These are phyloP conservation scores for Amblyopsis rosae DNA, from an alignment of 2,113 vertebrate species.

Conservation along the genomic window DNA sequence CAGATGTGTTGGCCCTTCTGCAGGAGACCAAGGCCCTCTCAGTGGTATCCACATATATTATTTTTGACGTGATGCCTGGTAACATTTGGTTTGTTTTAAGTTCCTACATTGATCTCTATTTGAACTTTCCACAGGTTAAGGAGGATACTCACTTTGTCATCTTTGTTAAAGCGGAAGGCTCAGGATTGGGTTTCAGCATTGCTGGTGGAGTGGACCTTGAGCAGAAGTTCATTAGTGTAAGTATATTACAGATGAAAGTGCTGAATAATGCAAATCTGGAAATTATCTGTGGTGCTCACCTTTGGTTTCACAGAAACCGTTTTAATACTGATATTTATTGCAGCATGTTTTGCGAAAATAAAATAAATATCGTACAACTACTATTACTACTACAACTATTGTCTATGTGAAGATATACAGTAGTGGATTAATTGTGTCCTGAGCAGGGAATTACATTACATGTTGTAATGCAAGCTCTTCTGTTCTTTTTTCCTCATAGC, in stretches of 20 bases:
- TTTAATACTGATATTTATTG: too few species aligned
- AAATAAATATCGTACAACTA: too few species aligned
- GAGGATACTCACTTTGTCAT: slow-evolving; percentile 83
- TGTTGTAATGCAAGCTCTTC: too few species aligned
- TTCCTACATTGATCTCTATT: neutral
- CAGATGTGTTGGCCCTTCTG: slow-evolving; percentile 75
- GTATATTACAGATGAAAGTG: slow-evolving; percentile 33
- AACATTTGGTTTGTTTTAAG: neutral
- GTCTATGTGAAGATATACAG: too few species aligned
- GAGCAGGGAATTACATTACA: too few species aligned
- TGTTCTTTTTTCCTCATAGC: too few species aligned
- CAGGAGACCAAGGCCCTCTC: slow-evolving; percentile 78
- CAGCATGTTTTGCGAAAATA: too few species aligned
- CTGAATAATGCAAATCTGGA: neutral
- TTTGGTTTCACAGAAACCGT: too few species aligned
- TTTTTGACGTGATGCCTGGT: neutral
- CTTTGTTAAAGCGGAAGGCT: slow-evolving; percentile 88
- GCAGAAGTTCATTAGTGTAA: slow-evolving; percentile 86
- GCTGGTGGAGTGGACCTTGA: slow-evolving; percentile 89
- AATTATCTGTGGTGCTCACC: neutral
- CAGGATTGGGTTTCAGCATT: slow-evolving; percentile 92
- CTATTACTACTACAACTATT: too few species aligned
- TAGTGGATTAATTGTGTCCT: too few species aligned
- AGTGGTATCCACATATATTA: slow-evolving; percentile 74
- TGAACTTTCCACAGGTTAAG: slow-evolving; percentile 73